Evolutionary conservation across 2,113 vertebrate species (phyloP), one percentile per base, ranked within the genome.

Genomic region (Pao palembangensis): DNA sequence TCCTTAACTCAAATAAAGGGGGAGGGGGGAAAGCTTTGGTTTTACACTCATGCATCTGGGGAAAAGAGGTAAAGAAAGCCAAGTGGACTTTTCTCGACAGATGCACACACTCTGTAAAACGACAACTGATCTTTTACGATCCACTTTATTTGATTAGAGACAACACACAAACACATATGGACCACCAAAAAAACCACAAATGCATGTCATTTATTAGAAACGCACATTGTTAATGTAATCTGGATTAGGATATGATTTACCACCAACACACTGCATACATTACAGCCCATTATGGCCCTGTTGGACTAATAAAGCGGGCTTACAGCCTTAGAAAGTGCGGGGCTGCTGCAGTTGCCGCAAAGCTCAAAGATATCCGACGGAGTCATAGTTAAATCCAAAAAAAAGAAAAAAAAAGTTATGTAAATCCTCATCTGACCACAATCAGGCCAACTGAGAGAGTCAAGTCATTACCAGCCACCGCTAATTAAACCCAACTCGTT

Each of bases 1-100:
- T 34, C 64, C 41, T 44, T 6, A 17, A 54, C 49, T 69, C 64
- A 19, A 10, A 53, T 62, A 67, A 67, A 50, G 17, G 71, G 70
- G 69, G 73, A 31, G 44, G 69, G 21, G 58, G 41, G 25, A 20
- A 53, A 14, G 15, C 50, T 67, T 51, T 38, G 62, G 63, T 75
- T 69, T 87, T 84, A 87, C 85, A 84, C 82, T 79, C 75, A 83
- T 82, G 79, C 76, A 81, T 88, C 81, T 87, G 47, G 17, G 71
- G 85, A 85, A 75, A 80, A 69, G 12, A 47, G n/a, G 4, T 11
- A 11, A n/a, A 20, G 47, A 17, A 68, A 73, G 70, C 84, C 84
- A 88, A 84, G 60, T 73, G 73, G 75, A 82, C 72, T 84, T 79
- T 80, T 77, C 75, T 80, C 67, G 65, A 56, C 67, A 83, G 84